Evolutionary conservation across 2,797 vertebrate species (phyloP), one percentile per base, ranked within the genome.

Genomic region (Sebastolobus alascanus): DNA sequence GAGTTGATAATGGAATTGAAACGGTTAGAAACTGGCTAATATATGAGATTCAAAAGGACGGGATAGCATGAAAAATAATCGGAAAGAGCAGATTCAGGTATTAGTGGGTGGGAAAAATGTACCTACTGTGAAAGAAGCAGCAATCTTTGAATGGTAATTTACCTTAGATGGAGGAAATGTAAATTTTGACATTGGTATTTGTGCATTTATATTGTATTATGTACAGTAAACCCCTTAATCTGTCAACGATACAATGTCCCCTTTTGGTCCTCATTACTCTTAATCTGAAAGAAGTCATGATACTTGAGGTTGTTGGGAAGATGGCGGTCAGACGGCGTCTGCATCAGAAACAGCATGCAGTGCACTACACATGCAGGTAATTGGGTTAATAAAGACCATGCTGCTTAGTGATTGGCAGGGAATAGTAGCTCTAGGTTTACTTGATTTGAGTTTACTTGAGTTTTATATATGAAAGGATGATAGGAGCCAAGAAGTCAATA

Each of bases 1-100:
- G 71, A 65, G 9, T 81, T 75, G 84, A 86, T 91, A 92, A 93
- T 87, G 79, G 77, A 86, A 88, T 82, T 90, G 82, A 89, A 93
- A 90, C 4, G 20, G 63, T 74, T 74, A 43, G 43, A 74, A 87
- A 91, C 10, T 72, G 63, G 75, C 61, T 77, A 80, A 87, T 82
- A 66, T 25, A 79, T 61, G n/a, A 83, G 79, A 84, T 80, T 83
- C 33, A 75, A 77, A 77, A 70, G 52, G 73, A 82, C 56, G 67
- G 22, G 25, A 58, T 69, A n/a, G 54, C 14, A 83, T 68, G 4
- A 27, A 63, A 52, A 68, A 59, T 54, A 1, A 40, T 71, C 13
- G 37, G 12, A 59, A 31, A 16, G 6, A 35, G 67, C 73, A 56
- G 5, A 71, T 25, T 54, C 13, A 55, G 25, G 59, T 73, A 60